Conservation (phyloP, 2,888 invertebrate genomes). For the Pseudococcus longispinus region DNA sequence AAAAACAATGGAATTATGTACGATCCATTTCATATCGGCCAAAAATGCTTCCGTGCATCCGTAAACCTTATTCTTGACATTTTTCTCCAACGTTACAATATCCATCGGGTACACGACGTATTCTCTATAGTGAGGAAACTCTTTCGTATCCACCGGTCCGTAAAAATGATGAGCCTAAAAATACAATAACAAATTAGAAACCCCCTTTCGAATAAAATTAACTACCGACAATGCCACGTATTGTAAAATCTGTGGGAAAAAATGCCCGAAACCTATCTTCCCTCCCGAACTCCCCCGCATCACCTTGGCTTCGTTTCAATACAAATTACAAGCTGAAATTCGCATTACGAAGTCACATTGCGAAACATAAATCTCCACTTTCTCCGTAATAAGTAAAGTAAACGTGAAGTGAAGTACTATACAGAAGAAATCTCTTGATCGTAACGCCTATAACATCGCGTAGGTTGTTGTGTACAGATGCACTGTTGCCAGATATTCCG, state of each 20-base stretch:
- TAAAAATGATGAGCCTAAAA: conserved; percentile 74
- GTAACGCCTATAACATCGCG: neutral
- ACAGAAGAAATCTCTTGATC: neutral
- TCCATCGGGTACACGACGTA: conserved; percentile 90
- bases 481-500: conserved; percentile 2
- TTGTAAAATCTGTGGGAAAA: neutral
- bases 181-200: neutral
- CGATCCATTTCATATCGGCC: conserved; percentile 90
- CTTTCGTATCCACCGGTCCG: conserved; percentile 74
- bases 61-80: conserved; percentile 78
- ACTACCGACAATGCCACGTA: neutral
- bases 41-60: conserved; percentile 88
- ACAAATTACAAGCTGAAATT: neutral
- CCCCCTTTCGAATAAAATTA: neutral
- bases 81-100: conserved; percentile 75
- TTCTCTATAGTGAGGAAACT: conserved; percentile 79
- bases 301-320: neutral
- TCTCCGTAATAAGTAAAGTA: neutral
- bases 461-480: neutral
- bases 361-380: neutral
- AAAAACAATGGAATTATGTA: conserved; percentile 90
- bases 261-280: neutral
- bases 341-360: neutral
- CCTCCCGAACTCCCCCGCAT: neutral
- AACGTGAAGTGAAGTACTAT: neutral